Base-by-base conservation (phyloP, 2,797 vertebrate species). In the Poecilia picta region DNA sequence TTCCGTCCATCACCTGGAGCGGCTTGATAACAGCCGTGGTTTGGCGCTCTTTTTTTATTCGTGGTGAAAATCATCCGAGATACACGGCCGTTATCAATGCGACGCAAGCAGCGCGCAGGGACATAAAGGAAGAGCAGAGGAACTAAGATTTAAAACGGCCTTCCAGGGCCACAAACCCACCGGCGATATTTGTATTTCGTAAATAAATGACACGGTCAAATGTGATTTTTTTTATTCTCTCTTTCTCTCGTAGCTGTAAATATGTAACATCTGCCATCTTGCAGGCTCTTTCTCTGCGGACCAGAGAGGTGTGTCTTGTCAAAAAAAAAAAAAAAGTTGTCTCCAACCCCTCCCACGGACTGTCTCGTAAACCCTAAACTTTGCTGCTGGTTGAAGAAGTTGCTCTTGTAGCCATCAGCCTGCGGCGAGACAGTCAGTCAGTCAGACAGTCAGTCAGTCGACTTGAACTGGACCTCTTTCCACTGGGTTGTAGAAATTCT, bases 221-320 rank as follows among this genome's bases (percentile, higher is more conserved):
- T 46, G 39, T 31, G 0, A 46, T 78, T 82, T 75, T 23, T 51
- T 25, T 33, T 1, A 55, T 1, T 11, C 8, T 59, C 25, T 11
- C 20, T 76, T 25, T 74, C 8, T 64, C 23, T 45, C 8, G 12
- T n/a, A 71, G 62, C 28, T 70, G 43, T 51, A 45, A 84, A 77
- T 64, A 78, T 76, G 57, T 46, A 55, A 31, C 36, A 75, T 76
- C 51, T 75, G 68, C 77, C 49, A 66, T 82, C 78, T 45, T 72
- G 85, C 78, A 83, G 78, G 80, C 81, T 88, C 49, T 83, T 68
- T 87, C 81, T 89, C 78, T 81, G 64, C 81, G 89, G 74, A 85
- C 79, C 77, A 82, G 88, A 94, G 94, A 93, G 95, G 95, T 91
- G 95, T 96, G 95, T 93, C 94, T 89, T 92, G 20, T 83, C 86